Evolutionary conservation across 2,888 invertebrate species (phyloP).

Genomic region (Drosophila mercatorum): DNA sequence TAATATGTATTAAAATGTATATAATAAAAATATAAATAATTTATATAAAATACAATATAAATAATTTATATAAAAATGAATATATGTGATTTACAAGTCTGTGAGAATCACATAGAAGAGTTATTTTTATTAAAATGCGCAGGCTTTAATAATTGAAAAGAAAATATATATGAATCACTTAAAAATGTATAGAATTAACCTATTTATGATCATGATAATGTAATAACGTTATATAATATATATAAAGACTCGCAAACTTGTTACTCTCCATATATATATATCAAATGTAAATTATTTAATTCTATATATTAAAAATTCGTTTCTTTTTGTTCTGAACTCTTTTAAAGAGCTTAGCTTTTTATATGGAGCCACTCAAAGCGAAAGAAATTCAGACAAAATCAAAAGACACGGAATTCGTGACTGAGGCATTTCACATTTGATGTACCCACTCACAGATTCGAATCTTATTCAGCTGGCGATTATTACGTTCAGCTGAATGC

Average conservation of each 20-base stretch:
- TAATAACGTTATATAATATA: too few relatives aligned
- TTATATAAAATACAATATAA: not conserved
- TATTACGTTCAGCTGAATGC: constrained; percentile 52
- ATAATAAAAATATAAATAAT: not conserved
- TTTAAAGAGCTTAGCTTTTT: constrained; percentile 2
- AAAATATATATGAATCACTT: too few relatives aligned
- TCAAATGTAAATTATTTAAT: not conserved
- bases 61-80: too few relatives aligned
- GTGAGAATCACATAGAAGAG: too few relatives aligned
- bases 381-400: not conserved
- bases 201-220: too few relatives aligned
- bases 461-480: constrained; percentile 16
- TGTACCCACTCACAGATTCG: constrained; percentile 28
- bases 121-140: too few relatives aligned
- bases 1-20: not conserved
- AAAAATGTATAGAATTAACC: too few relatives aligned
- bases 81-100: too few relatives aligned
- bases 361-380: not conserved
- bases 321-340: too few relatives aligned
- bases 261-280: too few relatives aligned
- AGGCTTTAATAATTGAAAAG: too few relatives aligned
- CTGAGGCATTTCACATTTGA: constrained; percentile 24
- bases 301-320: not conserved
- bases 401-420: constrained; percentile 40
- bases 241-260: too few relatives aligned